Evolutionary conservation across 2,888 invertebrate species (phyloP), one percentile per base, ranked within the genome.

Genomic region (Brachypterus glaber): DNA sequence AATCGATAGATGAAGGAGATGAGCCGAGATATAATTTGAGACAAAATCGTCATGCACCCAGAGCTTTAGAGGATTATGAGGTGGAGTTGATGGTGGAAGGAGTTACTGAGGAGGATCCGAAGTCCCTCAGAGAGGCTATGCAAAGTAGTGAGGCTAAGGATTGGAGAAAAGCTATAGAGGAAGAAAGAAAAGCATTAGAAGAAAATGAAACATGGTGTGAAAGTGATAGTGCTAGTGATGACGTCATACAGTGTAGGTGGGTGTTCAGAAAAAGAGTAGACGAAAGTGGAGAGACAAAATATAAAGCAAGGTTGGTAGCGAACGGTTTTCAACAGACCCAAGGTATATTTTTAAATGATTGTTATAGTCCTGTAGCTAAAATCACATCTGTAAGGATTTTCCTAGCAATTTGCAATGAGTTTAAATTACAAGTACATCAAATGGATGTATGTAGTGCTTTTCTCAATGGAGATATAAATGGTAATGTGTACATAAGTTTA

Each of bases 371-470:
- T 42, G 40, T 40, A 13, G 33, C 35, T 7, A 36, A 40, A 29
- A 24, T 33, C 15, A 9, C 33, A 7, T 37, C 40, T 17, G 17
- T 40, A 27, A 32, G 35, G 31, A 17, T 40, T 26, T 36, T 35
- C 12, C 21, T 32, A 34, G 39, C 38, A 15, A 17, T 39, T 11
- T 33, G 40, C 5, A 41, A 38, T 11, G 34, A 34, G 18, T 41
- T 43, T n/a, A 40, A 35, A n/a, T 29, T 30, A 26, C 11, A 30
- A 13, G 27, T 44, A 17, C 24, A 33, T 37, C 42, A 45, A 33
- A 30, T 47, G 15, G 43, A 45, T 35, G 47, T 43, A 14, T 36
- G 39, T 11, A 45, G 35, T 21, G 44, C 43, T 7, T 45, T 47
- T 35, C 36, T 43, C 27, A 40, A 47, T 40, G 43, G 45, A 9